Base-by-base conservation (phyloP, 2,888 invertebrate species). In the Apamea crenata region DNA sequence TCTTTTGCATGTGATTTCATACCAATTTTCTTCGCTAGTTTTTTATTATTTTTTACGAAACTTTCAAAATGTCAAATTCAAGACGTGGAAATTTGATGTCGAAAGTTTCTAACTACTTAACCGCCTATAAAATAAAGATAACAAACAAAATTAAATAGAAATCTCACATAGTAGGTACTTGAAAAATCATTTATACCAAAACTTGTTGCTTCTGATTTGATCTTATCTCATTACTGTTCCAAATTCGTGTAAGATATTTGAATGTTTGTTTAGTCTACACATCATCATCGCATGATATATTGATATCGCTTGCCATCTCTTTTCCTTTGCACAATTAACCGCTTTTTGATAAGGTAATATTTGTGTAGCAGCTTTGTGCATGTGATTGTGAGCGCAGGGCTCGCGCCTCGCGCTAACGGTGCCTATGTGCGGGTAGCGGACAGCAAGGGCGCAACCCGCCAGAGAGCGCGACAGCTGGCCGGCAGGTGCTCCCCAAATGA, bases 391-490 rank as follows among this genome's bases (percentile, higher is more conserved):
- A 85, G 77, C 74, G 72, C 50, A 77, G 77, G 83, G 87, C 53
- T 56, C 36, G 25, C 69, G 29, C 32, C 63, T n/a, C 16, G 61
- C 63, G 21, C 53, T 68, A 90, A 91, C 87, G 85, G 90, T 81
- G 87, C 88, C 90, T 90, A 90, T 90, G 91, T 90, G 88, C 82
- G 84, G 80, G 88, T 86, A 87, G 87, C 83, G 85, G 80, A 89
- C 86, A 87, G 85, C 89, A 91, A 92, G 92, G 93, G 93, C 88
- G 92, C 88, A 89, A 92, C 91, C 89, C 86, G 94, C 94, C 94
- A 94, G 95, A 95, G 93, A 94, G 91, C 91, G 56, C 75, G 94
- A 91, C 94, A 94, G 94, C 95, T 95, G 95, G 92, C 92, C 89
- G 88, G 93, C 95, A 96, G 96, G 96, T 96, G 96, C 94, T 91